A percentile compares a stretch with the other conserved stretches of the same genome.
Conservation (phyloP, 1,140 invertebrate genomes). For the Hylaeus volcanicus region DNA sequence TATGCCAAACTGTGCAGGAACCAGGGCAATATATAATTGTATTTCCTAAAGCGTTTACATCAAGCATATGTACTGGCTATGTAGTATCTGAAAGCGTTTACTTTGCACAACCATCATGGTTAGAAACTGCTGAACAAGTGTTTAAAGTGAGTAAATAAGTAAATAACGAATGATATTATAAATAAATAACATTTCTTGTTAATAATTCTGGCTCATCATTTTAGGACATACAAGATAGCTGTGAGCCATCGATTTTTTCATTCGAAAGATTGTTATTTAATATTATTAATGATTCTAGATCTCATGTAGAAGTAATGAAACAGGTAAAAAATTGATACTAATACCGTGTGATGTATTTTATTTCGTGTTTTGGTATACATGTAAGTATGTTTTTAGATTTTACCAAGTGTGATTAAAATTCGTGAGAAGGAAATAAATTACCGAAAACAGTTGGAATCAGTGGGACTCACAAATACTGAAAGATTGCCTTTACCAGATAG, state of each 20-base stretch:
- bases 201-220: constrained; percentile 56
- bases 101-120: constrained; percentile 92
- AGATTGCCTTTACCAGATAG: constrained; percentile 83
- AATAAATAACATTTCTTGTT: constrained; percentile 17
- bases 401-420: constrained; percentile 80
- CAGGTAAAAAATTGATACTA: constrained; percentile 72
- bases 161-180: not conserved
- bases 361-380: constrained; percentile 9
- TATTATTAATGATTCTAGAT: constrained; percentile 87
- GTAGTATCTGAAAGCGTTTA: constrained; percentile 96
- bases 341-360: constrained; percentile 12
- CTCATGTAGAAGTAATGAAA: constrained; percentile 85
- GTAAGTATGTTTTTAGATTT: constrained; percentile 71
- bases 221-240: constrained; percentile 90
- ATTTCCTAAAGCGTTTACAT: constrained; percentile 94
- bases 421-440: constrained; percentile 81
- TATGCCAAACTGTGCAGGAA: constrained; percentile 91
- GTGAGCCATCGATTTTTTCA: constrained; percentile 95
- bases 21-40: constrained; percentile 95
- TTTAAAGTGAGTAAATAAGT: constrained; percentile 83
- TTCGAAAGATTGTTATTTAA: constrained; percentile 91
- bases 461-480: constrained; percentile 85
- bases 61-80: constrained; percentile 94
- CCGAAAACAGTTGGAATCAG: constrained; percentile 80
- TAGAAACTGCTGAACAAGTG: constrained; percentile 87